Base-by-base conservation (phyloP, 2,797 vertebrate genomes). In the Phoebastria nigripes region DNA sequence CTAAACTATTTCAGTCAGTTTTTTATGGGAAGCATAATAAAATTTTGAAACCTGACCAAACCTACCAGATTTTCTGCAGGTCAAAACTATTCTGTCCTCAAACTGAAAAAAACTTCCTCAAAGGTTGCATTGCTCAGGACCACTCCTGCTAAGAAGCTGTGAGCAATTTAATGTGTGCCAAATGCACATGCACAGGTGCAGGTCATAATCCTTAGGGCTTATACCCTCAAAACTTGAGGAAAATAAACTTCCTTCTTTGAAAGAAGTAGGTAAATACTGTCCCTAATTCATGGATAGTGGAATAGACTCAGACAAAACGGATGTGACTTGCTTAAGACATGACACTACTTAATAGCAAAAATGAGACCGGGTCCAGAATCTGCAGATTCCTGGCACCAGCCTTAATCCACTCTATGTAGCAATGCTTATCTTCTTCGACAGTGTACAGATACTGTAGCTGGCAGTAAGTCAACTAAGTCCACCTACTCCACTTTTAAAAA, bases 401-500 rank as follows among this genome's bases (percentile, higher is more conserved):
- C 22, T 90, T 31, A 56, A 91, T 88, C 78, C 59, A 28, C 56
- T 89, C 18, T 1, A 0, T 28, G 59, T 19, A 41, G 49, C 44
- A 4, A 33, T 61, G 74, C 89, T 87, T 62, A 78, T 94, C 88
- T 93, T 80, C 87, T 47, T 39, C 4, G 9, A 51, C 85, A 92
- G 49, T 8, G 56, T 87, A 61, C 61, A 91, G 51, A 58, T 63
- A 87, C 76, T 70, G 93, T 16, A 79, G 47, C 70, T 96, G 93
- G 91, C 89, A 94, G 54, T 31, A 55, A 90, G 29, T 83, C 91
- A 96, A 51, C 58, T 18, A 70, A 79, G 80, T 88, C 93, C 93
- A 89, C 90, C 94, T 95, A 93, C 85, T 84, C 73, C 24, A 13
- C 42, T 90, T 91, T 84, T 58, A 62, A 89, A 93, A 93, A 93